These are phyloP conservation scores for Macrosiphum euphorbiae DNA, from an alignment of 2,888 invertebrate species.

Conservation along the genomic window DNA sequence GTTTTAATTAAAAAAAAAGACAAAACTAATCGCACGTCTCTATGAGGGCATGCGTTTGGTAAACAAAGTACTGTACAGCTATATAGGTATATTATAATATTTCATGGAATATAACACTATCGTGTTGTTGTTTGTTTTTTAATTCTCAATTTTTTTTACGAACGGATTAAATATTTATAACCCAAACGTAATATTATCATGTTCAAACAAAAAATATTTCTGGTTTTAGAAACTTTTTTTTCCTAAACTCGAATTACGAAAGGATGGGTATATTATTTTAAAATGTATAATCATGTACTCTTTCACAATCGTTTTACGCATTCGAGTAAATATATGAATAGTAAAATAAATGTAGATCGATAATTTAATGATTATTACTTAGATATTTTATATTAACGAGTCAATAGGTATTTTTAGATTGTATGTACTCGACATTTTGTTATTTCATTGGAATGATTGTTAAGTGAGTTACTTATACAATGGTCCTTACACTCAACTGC, in stretches of 20 bases:
- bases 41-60: neutral
- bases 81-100: neutral
- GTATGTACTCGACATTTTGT: too few species aligned
- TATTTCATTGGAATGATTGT: too few species aligned
- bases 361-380: neutral
- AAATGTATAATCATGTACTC: neutral
- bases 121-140: neutral
- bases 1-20: slow-evolving; percentile 15
- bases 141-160: neutral
- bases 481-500: too few species aligned
- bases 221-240: neutral
- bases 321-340: neutral
- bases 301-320: neutral
- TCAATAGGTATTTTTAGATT: too few species aligned
- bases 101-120: neutral
- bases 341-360: neutral
- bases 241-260: neutral
- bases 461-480: too few species aligned
- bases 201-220: neutral
- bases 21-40: neutral
- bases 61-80: neutral
- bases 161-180: neutral
- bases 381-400: too few species aligned
- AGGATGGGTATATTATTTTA: neutral
- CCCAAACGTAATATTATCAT: neutral